Evolutionary conservation across 35 echinoderm and acorn worm species (phyloP).

Genomic region (Antedon bifida): DNA sequence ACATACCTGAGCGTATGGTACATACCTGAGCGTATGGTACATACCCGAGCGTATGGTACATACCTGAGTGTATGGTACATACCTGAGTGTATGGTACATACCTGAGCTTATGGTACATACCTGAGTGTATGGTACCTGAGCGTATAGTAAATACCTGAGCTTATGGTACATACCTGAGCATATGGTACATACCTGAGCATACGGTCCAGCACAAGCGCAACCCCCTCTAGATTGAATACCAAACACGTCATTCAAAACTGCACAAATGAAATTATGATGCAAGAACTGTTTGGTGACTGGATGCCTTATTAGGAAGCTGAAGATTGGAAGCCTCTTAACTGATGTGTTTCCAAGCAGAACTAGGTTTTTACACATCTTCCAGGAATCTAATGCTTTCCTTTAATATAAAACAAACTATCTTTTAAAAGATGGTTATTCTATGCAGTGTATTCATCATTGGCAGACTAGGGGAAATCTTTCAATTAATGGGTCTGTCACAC

Average conservation of each 20-base stretch:
- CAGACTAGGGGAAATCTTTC: not conserved
- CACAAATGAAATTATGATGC: constrained; percentile 91
- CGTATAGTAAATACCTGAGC: too few species aligned
- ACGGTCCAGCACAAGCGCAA: constrained; percentile 93
- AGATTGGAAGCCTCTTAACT: constrained; percentile 54
- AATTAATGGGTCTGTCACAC: too few species aligned
- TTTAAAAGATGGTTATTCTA: not conserved
- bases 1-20: constrained; percentile 92
- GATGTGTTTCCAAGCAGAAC: constrained; percentile 59
- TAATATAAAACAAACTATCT: not conserved
- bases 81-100: too few species aligned
- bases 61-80: too few species aligned
- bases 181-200: constrained; percentile 78
- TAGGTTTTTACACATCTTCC: constrained; percentile 41
- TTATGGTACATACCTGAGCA: too few species aligned
- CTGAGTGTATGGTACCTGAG: too few species aligned
- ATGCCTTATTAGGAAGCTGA: constrained; percentile 77
- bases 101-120: too few species aligned
- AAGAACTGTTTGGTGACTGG: constrained; percentile 60
- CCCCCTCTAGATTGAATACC: constrained; percentile 83
- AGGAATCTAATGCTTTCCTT: constrained; percentile 40
- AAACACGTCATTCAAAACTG: constrained; percentile 81
- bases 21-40: not conserved
- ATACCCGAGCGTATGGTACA: too few species aligned
- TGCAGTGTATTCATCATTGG: not conserved